A percentile compares a stretch with the other conserved stretches of the same genome.
Conservation (phyloP, 2,113 vertebrate genomes). For the Dasyprocta punctata region DNA sequence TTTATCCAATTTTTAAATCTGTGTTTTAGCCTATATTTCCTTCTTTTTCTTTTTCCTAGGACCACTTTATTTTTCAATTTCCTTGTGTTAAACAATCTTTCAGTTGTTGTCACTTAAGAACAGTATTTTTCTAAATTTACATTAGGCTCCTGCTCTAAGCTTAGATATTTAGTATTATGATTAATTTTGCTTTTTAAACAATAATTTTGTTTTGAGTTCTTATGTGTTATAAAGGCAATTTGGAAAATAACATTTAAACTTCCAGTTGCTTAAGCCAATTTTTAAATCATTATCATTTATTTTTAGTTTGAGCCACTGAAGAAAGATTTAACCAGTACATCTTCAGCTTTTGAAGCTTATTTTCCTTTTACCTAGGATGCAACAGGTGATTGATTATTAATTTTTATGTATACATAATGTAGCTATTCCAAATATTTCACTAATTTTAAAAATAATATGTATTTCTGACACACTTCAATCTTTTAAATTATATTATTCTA, state of each 20-base stretch:
- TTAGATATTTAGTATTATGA: neutral
- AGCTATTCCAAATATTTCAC: neutral
- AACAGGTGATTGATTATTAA: neutral
- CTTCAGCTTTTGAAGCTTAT: neutral
- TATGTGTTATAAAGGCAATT: neutral
- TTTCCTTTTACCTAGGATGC: neutral
- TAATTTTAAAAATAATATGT: neutral
- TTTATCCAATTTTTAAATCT: conserved; percentile 1
- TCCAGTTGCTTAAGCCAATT: neutral
- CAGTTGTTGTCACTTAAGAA: neutral
- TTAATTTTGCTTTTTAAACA: neutral
- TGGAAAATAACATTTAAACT: conserved; percentile 11
- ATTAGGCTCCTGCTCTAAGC: neutral
- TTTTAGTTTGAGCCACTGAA: neutral
- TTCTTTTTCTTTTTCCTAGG: neutral
- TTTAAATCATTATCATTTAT: neutral
- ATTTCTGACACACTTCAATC: neutral
- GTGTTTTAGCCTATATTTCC: neutral
- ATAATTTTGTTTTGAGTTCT: conserved; percentile 15
- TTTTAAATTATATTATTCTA: neutral
- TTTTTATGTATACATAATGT: neutral
- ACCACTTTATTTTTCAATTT: conserved; percentile 16
- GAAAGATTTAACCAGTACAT: neutral
- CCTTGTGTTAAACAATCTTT: neutral
- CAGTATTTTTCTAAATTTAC: conserved; percentile 36